Evolutionary conservation across 1,140 invertebrate genomes (phyloP).

Genomic region (Nixonia krombeini): DNA sequence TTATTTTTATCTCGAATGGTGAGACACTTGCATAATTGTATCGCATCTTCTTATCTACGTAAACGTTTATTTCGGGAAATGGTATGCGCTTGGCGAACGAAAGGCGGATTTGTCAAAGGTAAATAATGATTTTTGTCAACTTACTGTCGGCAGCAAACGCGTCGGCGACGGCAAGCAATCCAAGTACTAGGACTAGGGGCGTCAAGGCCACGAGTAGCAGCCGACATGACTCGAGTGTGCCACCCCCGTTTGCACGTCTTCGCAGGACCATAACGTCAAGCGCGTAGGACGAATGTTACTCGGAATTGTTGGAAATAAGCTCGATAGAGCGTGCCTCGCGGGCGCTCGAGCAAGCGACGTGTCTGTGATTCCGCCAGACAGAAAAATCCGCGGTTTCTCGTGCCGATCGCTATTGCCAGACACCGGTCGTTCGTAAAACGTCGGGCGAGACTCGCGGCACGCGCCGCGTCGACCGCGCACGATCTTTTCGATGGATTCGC

Average conservation of each 20-base stretch:
- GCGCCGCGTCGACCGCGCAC: constrained; percentile 2
- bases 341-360: constrained; percentile 5
- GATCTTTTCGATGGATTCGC: not conserved
- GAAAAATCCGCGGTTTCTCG: not conserved
- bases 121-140: not conserved
- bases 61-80: too few relatives aligned
- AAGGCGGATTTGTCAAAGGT: too few relatives aligned
- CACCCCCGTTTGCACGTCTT: constrained; percentile 27
- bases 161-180: constrained; percentile 23
- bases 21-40: too few relatives aligned
- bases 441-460: not conserved
- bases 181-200: constrained; percentile 27
- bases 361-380: not conserved
- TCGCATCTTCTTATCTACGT: too few relatives aligned
- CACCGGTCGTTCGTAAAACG: constrained; percentile 8
- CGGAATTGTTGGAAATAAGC: not conserved
- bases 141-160: constrained; percentile 23
- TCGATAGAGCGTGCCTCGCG: not conserved
- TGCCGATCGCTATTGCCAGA: not conserved
- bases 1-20: too few relatives aligned
- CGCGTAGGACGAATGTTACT: not conserved
- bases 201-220: constrained; percentile 41
- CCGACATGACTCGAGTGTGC: constrained; percentile 38
- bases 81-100: too few relatives aligned
- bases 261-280: constrained; percentile 18